Percentiles rank a stretch among this genome's conserved stretches.
Conservation (phyloP, 2,113 vertebrate genomes). For the Nesogale talazaci region DNA sequence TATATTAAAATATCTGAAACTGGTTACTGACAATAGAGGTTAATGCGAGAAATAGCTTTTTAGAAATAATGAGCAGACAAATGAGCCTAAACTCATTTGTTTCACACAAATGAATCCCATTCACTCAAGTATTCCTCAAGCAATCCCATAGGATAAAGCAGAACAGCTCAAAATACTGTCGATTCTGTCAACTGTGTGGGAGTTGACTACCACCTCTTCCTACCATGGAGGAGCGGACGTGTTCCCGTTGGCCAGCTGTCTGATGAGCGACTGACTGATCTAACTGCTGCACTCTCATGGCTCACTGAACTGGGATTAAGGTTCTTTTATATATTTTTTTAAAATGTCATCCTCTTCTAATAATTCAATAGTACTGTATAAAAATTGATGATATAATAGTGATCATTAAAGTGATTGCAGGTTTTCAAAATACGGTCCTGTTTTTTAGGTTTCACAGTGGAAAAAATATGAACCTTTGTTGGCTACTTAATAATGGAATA, state of each 20-base stretch:
- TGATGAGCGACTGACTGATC: not conserved
- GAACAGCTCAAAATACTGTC: not conserved
- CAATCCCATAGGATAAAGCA: not conserved
- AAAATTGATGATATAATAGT: not conserved
- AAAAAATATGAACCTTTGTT: not conserved
- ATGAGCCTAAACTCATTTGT: slow-evolving; percentile 47
- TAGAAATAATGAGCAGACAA: slow-evolving; percentile 9
- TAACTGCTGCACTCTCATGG: not conserved
- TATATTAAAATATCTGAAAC: not conserved
- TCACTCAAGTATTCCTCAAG: not conserved
- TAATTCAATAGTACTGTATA: not conserved
- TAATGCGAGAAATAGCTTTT: not conserved
- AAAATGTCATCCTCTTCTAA: not conserved
- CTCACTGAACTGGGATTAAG: not conserved
- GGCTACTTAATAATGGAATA: not conserved
- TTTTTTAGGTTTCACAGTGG: not conserved
- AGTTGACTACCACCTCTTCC: not conserved
- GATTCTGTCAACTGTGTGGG: not conserved
- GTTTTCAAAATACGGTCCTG: slow-evolving; percentile 6
- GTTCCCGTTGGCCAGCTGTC: not conserved
- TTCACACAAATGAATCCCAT: not conserved
- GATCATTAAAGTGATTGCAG: slow-evolving; percentile 1
- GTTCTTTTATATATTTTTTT: slow-evolving; percentile 20
- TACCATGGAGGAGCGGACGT: not conserved
- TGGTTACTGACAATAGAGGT: not conserved